Evolutionary conservation across 2,797 vertebrate genomes (phyloP).

Genomic region (Lacerta bilineata): DNA sequence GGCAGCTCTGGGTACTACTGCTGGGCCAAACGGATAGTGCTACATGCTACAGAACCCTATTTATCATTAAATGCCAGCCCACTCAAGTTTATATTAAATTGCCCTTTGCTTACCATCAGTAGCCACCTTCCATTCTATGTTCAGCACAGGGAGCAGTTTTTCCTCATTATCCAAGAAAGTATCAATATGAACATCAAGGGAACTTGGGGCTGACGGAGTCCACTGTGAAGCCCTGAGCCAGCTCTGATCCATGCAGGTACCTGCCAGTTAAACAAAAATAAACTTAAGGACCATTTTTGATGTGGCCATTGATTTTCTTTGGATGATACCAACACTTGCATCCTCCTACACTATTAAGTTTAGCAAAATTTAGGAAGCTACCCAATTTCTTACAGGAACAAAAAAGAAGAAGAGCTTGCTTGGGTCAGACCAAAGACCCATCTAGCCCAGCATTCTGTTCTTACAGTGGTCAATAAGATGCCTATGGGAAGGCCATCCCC

Average conservation of each 20-base stretch:
- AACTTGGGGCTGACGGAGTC: constrained; percentile 80
- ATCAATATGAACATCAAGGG: constrained; percentile 60
- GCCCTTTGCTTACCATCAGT: constrained; percentile 76
- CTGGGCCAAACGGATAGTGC: background rate
- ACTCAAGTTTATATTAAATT: background rate
- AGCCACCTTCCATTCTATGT: constrained; percentile 77
- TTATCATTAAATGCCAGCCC: background rate
- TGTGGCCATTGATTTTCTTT: background rate
- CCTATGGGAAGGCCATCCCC: too few species aligned
- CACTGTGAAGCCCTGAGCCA: constrained; percentile 69
- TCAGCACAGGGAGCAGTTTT: constrained; percentile 72
- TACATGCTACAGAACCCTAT: background rate
- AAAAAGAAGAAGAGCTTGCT: too few species aligned
- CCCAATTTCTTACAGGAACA: background rate
- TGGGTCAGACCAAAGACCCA: too few species aligned
- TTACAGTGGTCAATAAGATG: too few species aligned
- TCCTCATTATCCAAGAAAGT: constrained; percentile 60
- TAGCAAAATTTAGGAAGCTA: background rate
- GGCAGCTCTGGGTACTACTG: background rate
- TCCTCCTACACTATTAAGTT: background rate
- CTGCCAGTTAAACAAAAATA: constrained; percentile 68
- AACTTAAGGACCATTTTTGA: background rate
- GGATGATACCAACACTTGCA: background rate
- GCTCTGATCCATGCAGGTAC: constrained; percentile 78
- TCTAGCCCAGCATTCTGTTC: too few species aligned